Conservation (phyloP, 2,113 vertebrate species). For the Grammomys surdaster region DNA sequence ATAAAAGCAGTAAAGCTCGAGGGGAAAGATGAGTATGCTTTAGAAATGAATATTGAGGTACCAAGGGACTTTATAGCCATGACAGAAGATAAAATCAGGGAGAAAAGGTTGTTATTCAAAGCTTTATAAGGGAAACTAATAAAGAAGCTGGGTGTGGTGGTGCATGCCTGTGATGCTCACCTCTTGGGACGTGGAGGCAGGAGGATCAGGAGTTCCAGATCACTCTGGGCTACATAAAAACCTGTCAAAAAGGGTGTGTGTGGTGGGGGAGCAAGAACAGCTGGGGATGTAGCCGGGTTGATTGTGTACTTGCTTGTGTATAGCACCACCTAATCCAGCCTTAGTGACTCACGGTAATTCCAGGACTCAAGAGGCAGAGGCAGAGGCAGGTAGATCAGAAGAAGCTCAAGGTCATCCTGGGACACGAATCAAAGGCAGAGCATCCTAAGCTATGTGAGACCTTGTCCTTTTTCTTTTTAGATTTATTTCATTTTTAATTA, state of each 20-base stretch:
- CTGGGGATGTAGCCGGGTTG: not conserved
- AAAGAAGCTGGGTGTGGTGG: not conserved
- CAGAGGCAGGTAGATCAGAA: not conserved
- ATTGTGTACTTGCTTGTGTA: not conserved
- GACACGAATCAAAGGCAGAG: not conserved
- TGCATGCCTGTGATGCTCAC: not conserved
- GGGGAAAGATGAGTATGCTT: not conserved
- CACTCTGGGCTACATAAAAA: not conserved
- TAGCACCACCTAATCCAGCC: not conserved
- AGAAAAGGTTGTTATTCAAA: not conserved
- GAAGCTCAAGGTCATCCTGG: not conserved
- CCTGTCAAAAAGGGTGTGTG: not conserved
- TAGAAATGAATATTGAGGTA: constrained; percentile 7
- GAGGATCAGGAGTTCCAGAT: not conserved
- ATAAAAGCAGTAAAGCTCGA: constrained; percentile 17
- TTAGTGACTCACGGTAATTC: too few species aligned
- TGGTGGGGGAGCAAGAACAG: not conserved
- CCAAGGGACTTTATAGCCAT: not conserved
- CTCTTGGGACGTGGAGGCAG: not conserved
- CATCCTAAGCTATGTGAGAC: not conserved
- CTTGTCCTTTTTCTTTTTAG: not conserved
- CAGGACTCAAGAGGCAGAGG: not conserved
- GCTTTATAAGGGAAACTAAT: not conserved
- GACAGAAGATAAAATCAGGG: not conserved
- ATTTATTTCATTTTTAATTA: not conserved